Evolutionary conservation across 2,113 vertebrate genomes (phyloP), one percentile per base, ranked within the genome.

Genomic region (Amphiprion percula): DNA sequence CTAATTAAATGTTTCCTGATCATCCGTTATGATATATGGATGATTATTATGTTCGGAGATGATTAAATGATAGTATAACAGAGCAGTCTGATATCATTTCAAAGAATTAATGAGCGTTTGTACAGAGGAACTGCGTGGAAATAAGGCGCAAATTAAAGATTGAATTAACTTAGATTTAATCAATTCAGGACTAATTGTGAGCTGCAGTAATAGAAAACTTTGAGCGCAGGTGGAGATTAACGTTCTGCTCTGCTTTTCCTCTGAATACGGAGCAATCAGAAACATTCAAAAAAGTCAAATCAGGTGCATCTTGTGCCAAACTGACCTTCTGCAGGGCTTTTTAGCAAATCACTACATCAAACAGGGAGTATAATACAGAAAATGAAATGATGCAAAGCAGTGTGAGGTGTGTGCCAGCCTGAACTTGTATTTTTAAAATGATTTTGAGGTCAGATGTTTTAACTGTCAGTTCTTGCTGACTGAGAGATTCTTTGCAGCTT

Each of bases 1-100:
- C 90, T 90, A 93, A 94, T 93, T 86, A 92, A 92, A 91, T 86
- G 85, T 84, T 91, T 92, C 90, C 89, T 88, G 91, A 91, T 92
- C 72, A 78, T 79, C 47, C 72, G 66, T 65, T 78, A 77, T 90
- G 90, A 90, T 91, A 89, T 84, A 89, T 77, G 83, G 75, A 76
- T 80, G 84, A 91, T 91, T 78, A 90, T 89, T 92, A 84, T 83
- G 84, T 88, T 89, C 81, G 15, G 65, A 73, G 80, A 87, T 91
- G 85, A 94, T 92, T 90, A 90, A 91, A 89, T 84, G 83, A 88
- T 88, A 72, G 78, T 50, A 59, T 83, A 86, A 81, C 80, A 80
- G 79, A 82, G 74, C 62, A 59, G 80, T 64, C 69, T 83, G 77
- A 79, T 89, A 87, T 87, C 64, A 83, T 78, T 82, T 83, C 72